These are phyloP conservation scores for Copidosoma floridanum DNA, from an alignment of 1,140 invertebrate genomes.

Conservation along the genomic window DNA sequence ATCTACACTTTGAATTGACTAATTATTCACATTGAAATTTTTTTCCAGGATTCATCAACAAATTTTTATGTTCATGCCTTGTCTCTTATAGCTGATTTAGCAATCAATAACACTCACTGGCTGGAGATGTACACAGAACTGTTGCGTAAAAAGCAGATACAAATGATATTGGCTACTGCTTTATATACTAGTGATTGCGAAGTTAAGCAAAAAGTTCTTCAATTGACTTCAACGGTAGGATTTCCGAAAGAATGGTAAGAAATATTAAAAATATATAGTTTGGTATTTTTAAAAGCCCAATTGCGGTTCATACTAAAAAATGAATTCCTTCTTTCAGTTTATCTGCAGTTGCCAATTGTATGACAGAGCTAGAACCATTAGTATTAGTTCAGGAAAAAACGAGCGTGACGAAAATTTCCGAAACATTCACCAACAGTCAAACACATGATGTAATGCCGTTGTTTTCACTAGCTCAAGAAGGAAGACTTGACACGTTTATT, in stretches of 20 bases:
- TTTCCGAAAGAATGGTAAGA: conserved; percentile 52
- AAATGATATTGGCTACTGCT: conserved; percentile 57
- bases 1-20: not conserved
- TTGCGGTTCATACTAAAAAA: not conserved
- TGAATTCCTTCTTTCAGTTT: conserved; percentile 38
- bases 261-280: conserved; percentile 9
- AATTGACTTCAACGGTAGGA: conserved; percentile 47
- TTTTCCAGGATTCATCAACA: conserved; percentile 45
- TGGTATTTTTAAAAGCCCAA: not conserved
- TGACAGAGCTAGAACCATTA: conserved; percentile 55
- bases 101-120: conserved; percentile 52
- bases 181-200: conserved; percentile 53
- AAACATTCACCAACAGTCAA: conserved; percentile 16
- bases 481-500: conserved; percentile 56
- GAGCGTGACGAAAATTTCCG: conserved; percentile 28
- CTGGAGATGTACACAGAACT: conserved; percentile 52
- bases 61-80: conserved; percentile 55
- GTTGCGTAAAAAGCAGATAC: conserved; percentile 54
- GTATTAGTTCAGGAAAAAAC: conserved; percentile 43
- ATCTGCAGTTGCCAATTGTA: conserved; percentile 47
- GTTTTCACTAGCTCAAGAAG: conserved; percentile 54
- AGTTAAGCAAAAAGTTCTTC: conserved; percentile 55
- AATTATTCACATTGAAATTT: conserved; percentile 4
- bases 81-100: conserved; percentile 52
- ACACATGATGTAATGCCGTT: conserved; percentile 40